A percentile compares a stretch with the other conserved stretches of the same genome.
These are phyloP conservation scores for Hippopotamus amphibius DNA, from an alignment of 2,113 vertebrate species.

Conservation along the genomic window DNA sequence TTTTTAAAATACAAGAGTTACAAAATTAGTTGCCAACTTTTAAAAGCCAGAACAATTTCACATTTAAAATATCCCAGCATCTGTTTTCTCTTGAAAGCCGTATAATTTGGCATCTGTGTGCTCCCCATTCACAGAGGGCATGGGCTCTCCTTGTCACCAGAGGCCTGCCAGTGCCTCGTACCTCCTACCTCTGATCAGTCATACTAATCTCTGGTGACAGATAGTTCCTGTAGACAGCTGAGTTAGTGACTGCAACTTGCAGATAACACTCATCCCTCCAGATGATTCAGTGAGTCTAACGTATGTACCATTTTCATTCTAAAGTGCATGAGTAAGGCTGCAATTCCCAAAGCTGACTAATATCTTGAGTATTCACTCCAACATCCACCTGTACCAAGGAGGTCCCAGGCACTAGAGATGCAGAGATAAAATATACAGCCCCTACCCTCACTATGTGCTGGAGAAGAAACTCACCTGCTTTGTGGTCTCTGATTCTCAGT, in stretches of 20 bases:
- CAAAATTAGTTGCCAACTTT: not conserved
- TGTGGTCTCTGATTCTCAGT: not conserved
- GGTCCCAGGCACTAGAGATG: not conserved
- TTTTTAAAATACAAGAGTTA: not conserved
- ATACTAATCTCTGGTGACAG: not conserved
- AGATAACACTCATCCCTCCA: not conserved
- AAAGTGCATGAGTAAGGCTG: accelerated
- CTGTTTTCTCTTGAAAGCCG: not conserved
- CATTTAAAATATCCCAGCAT: not conserved
- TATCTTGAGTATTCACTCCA: not conserved
- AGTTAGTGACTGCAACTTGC: not conserved
- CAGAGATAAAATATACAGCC: accelerated
- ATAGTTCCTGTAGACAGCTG: too few species aligned
- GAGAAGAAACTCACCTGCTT: not conserved
- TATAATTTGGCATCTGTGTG: not conserved
- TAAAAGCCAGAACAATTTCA: not conserved
- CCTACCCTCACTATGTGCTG: too few species aligned
- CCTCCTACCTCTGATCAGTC: not conserved
- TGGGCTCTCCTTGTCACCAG: not conserved
- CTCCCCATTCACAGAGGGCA: not conserved
- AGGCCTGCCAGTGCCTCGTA: not conserved
- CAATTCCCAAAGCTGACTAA: not conserved
- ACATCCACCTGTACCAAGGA: accelerated
- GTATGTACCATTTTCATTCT: not conserved
- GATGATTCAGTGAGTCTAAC: not conserved